Conservation (phyloP, 2,113 vertebrate genomes). For the Ahaetulla prasina region DNA sequence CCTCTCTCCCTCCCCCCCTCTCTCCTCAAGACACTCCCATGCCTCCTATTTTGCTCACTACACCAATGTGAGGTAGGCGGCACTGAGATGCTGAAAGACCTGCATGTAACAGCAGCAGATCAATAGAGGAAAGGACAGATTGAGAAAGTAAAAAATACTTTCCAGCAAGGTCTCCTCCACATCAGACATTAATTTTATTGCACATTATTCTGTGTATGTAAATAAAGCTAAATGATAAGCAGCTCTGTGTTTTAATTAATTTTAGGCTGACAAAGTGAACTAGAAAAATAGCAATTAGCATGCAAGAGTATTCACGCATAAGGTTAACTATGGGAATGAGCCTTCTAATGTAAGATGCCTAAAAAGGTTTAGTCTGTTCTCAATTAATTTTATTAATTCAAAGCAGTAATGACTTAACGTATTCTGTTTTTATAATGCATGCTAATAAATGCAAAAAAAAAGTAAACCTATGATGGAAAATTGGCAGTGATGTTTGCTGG, state of each 20-base stretch:
- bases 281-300: slow-evolving; percentile 23
- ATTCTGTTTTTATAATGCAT: background rate
- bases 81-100: background rate
- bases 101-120: slow-evolving; percentile 14
- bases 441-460: background rate
- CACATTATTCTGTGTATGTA: slow-evolving; percentile 14
- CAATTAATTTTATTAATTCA: background rate
- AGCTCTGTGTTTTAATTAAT: slow-evolving; percentile 14
- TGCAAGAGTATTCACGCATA: background rate
- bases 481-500: background rate
- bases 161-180: background rate
- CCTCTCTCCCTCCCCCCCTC: no score
- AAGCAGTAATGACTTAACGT: background rate
- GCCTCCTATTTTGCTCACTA: background rate
- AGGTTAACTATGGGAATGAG: slow-evolving; percentile 20
- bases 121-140: background rate
- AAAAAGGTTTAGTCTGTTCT: background rate
- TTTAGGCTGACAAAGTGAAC: slow-evolving; percentile 10
- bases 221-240: slow-evolving; percentile 26
- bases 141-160: background rate
- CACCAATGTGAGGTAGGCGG: background rate
- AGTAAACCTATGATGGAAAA: background rate
- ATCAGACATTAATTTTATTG: background rate
- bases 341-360: background rate
- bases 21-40: background rate